Base-by-base conservation (phyloP, 2,888 invertebrate species). In the Criorhina ranunculi region DNA sequence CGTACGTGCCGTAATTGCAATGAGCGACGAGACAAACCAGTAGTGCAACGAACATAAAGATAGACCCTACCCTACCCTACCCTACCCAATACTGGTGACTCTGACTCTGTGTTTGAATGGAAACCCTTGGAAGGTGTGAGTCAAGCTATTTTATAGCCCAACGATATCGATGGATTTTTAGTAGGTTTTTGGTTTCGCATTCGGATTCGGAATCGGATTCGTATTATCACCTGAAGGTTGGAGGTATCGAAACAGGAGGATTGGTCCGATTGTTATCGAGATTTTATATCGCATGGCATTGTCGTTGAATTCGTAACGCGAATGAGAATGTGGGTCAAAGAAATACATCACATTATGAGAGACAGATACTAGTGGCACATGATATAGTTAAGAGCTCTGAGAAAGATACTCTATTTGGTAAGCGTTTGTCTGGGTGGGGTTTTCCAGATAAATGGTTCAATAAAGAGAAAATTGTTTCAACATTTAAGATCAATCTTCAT, bases 1-100 rank as follows among this genome's bases (percentile, higher is more conserved):
- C 33, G 75, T 79, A 85, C 85, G 85, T 85, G 85, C 70, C 70
- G 75, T 76, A 85, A 79, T 80, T 85, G 80, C 66, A 75, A 53
- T 69, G 64, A 75, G 35, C 69, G 46, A 64, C 62, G n/a, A 67
- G 67, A 69, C 37, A 33, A 60, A 53, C 49, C 33, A 44, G 11
- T 15, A 33, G 46, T 60, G 70, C 40, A 73, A 60, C 44, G 67
- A 31, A 46, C 72, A 67, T 72, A 60, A 69, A 78, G 78, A 78
- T 69, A 72, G 46, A 62, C 77, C 60, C 46, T 57, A 73, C 53
- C 60, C 62, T 57, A 35, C 24, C 17, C 12, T 59, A 55, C 31
- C 31, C 19, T 40, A 46, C 37, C 31, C 55, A 60, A 12, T 12
- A n/a, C 33, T 5, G 8, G 12, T 6, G 19, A 24, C 12, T 19